Evolutionary conservation across 2,113 vertebrate genomes (phyloP).

Genomic region (Climacteris rufus): DNA sequence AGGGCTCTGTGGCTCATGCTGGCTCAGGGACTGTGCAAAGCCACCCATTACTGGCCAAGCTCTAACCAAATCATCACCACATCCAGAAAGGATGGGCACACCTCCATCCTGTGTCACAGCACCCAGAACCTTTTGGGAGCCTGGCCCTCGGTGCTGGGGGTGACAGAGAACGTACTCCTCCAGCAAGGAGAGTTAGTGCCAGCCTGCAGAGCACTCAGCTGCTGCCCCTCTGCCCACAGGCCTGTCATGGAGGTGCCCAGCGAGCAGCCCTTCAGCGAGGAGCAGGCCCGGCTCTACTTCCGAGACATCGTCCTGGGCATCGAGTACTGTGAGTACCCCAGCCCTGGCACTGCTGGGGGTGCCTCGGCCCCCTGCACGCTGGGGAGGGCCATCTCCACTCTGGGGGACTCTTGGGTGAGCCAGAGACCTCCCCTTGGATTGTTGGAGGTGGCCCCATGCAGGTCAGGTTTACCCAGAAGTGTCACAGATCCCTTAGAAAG

Average conservation of each 20-base stretch:
- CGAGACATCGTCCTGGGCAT: conserved; percentile 94
- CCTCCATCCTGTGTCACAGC: not conserved
- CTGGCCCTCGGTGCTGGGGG: not conserved
- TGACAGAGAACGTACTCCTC: not conserved
- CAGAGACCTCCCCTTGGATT: rapidly evolving
- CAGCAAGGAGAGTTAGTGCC: not conserved
- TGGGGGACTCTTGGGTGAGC: not conserved
- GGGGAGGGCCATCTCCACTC: rapidly evolving
- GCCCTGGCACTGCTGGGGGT: not conserved
- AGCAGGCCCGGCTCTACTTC: conserved; percentile 89
- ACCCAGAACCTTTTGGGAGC: not conserved
- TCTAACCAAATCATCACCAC: not conserved
- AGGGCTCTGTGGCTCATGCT: not conserved
- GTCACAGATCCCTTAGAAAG: not conserved
- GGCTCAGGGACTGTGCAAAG: not conserved
- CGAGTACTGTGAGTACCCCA: conserved; percentile 89
- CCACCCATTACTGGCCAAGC: not conserved
- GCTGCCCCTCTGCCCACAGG: conserved; percentile 58
- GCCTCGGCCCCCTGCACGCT: not conserved
- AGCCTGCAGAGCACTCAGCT: not conserved
- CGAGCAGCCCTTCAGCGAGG: conserved; percentile 84
- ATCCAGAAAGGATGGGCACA: rapidly evolving
- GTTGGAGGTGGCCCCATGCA: not conserved
- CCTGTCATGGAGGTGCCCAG: conserved; percentile 96
- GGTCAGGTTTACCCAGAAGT: not conserved